Base-by-base conservation (phyloP, 2,113 vertebrate species). In the Corythornis cristatus region DNA sequence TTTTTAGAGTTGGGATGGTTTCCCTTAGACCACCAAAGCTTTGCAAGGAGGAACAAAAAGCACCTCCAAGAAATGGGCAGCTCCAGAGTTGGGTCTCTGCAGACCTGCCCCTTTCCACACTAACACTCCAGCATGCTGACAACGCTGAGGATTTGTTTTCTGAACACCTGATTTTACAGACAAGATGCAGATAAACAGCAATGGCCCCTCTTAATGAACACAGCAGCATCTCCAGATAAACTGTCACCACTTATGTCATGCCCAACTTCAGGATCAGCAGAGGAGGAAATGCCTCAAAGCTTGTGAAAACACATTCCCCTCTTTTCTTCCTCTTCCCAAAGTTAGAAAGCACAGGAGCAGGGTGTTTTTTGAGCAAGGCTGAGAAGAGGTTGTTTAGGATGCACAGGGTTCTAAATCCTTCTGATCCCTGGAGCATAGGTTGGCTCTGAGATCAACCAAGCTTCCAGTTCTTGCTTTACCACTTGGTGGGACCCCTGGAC, bases 171-270 rank as follows among this genome's bases (percentile, higher is more conserved):
- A 86, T 89, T 88, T 95, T 94, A 97, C 57, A 94, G 97, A 97
- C 97, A 97, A 97, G 96, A 60, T 8, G 21, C 94, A 96, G 97
- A 98, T 97, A 97, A 97, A 91, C 81, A 57, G 86, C 96, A 86
- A 74, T 91, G 95, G 91, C 95, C 85, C 75, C 96, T 97, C 97
- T 96, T 96, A 95, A 97, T 51, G 95, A 97, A 92, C 76, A 86
- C 93, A 89, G 93, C 78, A 80, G 85, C 96, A 94, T 96, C 91
- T 89, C 74, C 93, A 97, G 97, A 98, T 98, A 97, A 98, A 97
- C 97, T 97, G 97, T 98, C 97, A 96, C 97, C 97, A 97, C 97
- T 96, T 88, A 12, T 12, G 81, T 78, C 25, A 15, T 60, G 89
- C 60, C 89, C 40, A 15, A 61, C 66, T 82, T 89, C 60, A 8